phyloP scores from a whole-genome alignment of 1,140 invertebrate genomes.

The Panagrolaimus sp. region DNA sequence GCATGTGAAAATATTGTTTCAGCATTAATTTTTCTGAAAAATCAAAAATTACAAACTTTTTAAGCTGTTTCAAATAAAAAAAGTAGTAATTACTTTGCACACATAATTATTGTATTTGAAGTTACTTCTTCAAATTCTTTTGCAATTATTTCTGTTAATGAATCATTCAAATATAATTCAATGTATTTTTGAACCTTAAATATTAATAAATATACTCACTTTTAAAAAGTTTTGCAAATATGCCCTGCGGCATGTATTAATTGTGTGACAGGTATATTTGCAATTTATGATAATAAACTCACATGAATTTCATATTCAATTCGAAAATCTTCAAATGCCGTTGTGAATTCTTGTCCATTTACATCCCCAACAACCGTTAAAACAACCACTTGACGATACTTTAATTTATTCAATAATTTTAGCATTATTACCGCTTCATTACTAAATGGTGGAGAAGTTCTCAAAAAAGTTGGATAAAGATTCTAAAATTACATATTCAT shows the following conservation, averaged over 20 bases:
- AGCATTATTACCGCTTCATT: slow-evolving; percentile 96
- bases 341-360: slow-evolving; percentile 52
- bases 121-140: slow-evolving; percentile 51
- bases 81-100: slow-evolving; percentile 46
- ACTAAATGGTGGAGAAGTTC: slow-evolving; percentile 91
- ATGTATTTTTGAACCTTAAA: slow-evolving; percentile 53
- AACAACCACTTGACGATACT: slow-evolving; percentile 90
- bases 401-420: slow-evolving; percentile 81
- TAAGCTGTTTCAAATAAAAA: not conserved
- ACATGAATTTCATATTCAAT: slow-evolving; percentile 47
- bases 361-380: slow-evolving; percentile 93
- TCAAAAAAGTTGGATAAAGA: slow-evolving; percentile 89
- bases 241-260: no score
- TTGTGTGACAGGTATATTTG: slow-evolving; percentile 13
- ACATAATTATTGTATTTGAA: slow-evolving; percentile 52
- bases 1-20: slow-evolving; percentile 41
- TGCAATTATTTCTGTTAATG: slow-evolving; percentile 30
- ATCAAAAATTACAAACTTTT: not conserved
- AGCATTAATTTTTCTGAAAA: slow-evolving; percentile 27
- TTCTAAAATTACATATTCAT: slow-evolving; percentile 67
- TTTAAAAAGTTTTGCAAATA: no score
- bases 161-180: slow-evolving; percentile 26
- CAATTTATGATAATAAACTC: not conserved
- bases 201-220: no score
- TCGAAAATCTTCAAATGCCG: slow-evolving; percentile 33